Evolutionary conservation across 2,888 invertebrate genomes (phyloP).

Genomic region (Pilophorus perplexus): DNA sequence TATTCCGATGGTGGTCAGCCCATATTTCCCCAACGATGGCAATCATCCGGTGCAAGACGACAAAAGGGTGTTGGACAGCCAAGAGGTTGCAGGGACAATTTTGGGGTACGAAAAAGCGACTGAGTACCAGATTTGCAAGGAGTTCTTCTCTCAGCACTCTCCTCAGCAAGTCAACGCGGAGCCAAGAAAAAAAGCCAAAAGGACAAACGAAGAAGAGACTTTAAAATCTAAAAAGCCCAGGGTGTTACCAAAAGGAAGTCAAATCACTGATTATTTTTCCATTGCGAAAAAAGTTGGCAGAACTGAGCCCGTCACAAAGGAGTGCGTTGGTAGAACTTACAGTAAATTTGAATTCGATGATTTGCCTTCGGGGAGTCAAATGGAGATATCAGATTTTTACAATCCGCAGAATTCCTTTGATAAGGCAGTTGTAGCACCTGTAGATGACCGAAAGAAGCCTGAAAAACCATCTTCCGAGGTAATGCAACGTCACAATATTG

Average conservation of each 20-base stretch:
- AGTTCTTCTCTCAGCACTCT: background rate
- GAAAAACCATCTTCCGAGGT: no score
- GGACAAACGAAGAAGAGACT: background rate
- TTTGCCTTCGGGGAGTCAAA: background rate
- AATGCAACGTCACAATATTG: no score
- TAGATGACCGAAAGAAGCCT: no score
- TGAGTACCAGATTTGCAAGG: slow-evolving; percentile 4
- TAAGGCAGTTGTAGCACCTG: no score
- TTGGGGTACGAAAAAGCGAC: background rate
- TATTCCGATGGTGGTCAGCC: slow-evolving; percentile 21
- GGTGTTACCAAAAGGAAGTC: background rate
- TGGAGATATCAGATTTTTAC: background rate
- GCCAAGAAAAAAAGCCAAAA: background rate
- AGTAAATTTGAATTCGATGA: background rate
- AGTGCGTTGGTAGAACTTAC: background rate
- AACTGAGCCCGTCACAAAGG: background rate
- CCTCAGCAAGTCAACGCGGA: background rate
- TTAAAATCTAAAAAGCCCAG: background rate
- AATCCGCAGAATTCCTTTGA: no score
- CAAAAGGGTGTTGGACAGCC: background rate
- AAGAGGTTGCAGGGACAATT: background rate
- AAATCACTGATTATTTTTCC: slow-evolving; percentile 27
- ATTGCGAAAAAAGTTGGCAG: background rate
- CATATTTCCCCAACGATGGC: slow-evolving; percentile 14
- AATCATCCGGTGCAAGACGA: slow-evolving; percentile 25